These are phyloP conservation scores for Neodon shergylaensis DNA, from an alignment of 2,113 vertebrate species.

Conservation along the genomic window DNA sequence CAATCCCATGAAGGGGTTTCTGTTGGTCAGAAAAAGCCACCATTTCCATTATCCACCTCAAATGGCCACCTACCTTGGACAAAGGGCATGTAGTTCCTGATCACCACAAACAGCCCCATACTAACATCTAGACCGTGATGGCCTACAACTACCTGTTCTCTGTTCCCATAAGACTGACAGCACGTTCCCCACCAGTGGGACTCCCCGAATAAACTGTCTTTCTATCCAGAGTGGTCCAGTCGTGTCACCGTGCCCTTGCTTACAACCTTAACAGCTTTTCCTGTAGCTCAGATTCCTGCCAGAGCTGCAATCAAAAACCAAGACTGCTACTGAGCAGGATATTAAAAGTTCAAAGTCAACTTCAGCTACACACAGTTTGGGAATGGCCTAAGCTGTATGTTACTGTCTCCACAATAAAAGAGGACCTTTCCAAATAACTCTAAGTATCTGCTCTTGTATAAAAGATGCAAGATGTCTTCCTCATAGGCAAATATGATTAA, in stretches of 20 bases:
- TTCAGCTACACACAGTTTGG: neutral
- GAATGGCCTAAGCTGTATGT: neutral
- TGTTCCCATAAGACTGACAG: neutral
- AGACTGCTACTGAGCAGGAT: neutral
- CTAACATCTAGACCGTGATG: neutral
- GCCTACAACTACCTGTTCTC: neutral
- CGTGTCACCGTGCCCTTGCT: neutral
- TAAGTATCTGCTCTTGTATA: slow-evolving; percentile 6
- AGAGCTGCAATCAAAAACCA: slow-evolving; percentile 32
- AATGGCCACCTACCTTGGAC: neutral
- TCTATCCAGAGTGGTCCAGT: neutral
- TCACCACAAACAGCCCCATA: neutral
- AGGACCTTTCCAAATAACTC: slow-evolving; percentile 5
- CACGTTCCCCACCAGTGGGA: neutral
- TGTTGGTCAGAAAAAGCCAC: neutral
- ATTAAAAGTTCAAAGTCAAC: neutral
- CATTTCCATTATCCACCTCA: neutral
- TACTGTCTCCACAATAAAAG: neutral
- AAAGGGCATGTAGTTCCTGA: neutral
- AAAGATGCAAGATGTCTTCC: slow-evolving; percentile 43
- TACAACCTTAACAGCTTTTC: neutral
- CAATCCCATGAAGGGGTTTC: neutral
- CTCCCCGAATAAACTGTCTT: neutral
- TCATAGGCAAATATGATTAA: slow-evolving; percentile 33
- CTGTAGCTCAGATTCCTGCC: neutral